Evolutionary conservation across 2,888 invertebrate species (phyloP), one percentile per base, ranked within the genome.

Genomic region (Anthrax anthrax): DNA sequence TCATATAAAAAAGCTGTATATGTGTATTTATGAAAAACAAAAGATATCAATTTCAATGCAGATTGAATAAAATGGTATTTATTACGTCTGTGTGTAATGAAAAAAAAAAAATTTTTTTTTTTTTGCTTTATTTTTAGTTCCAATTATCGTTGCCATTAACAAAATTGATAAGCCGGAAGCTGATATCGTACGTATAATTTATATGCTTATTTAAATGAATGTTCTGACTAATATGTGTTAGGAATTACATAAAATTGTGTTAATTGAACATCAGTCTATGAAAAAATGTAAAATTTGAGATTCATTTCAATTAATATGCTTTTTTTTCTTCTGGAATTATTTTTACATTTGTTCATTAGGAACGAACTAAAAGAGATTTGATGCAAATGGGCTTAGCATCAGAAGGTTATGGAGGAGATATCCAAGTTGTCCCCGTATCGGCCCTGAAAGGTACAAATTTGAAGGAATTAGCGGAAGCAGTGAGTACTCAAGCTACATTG

Each of bases 131-230:
- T 58, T 78, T 73, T 50, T 73, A 84, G 91, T 96, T 56, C 92
- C 95, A 1, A 83, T 98, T 34, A 79, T 98, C 59, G 92, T 98
- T 55, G 98, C 97, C 34, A 82, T 98, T 54, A 98, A 99, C 72
- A 99, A 98, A 75, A 90, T 95, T 59, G 98, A 98, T 73, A 89
- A 92, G 61, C 83, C 84, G 49, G 80, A 79, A 63, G 88, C 87
- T 50, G 79, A 96, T 74, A 78, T 94, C 69, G 91, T 90, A 75
- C 74, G 80, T 75, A 29, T 45, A 41, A 43, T 44, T 36, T 37
- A n/a, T 44, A n/a, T n/a, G 29, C 16, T 32, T 17, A 16, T 41
- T 32, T 41, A 9, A 32, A 13, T 12, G n/a, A n/a, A n/a, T 14
- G 27, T 8, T 12, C 23, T 27, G 18, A 23, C 23, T 23, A 23